Conservation (phyloP, 2,113 vertebrate species). For the Peromyscus leucopus region DNA sequence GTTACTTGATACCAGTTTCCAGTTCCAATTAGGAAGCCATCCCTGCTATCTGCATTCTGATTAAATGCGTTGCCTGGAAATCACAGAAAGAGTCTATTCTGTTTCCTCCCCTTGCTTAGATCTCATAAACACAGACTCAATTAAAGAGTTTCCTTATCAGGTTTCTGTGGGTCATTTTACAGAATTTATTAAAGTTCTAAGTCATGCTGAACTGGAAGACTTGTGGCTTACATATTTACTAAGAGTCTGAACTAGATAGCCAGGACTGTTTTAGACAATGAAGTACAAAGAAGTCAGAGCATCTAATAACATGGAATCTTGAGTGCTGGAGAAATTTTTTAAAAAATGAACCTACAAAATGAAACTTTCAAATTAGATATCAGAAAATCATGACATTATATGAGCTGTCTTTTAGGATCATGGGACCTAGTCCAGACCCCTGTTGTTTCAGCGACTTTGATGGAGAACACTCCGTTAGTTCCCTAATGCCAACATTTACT, state of each 20-base stretch:
- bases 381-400: not conserved
- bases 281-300: not conserved
- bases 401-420: not conserved
- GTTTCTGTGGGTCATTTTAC: slow-evolving; percentile 66
- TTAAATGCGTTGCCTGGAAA: slow-evolving; percentile 80
- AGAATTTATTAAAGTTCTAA: slow-evolving; percentile 76
- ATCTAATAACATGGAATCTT: not conserved
- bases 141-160: slow-evolving; percentile 79
- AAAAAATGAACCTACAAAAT: not conserved
- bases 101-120: slow-evolving; percentile 74
- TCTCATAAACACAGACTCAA: slow-evolving; percentile 76
- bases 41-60: slow-evolving; percentile 75
- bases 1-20: slow-evolving; percentile 74
- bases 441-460: not conserved
- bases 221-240: not conserved
- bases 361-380: not conserved
- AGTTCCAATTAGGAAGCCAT: slow-evolving; percentile 78
- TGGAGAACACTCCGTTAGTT: not conserved
- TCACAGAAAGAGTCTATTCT: slow-evolving; percentile 76
- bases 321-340: not conserved
- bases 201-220: slow-evolving; percentile 56
- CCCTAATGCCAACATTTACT: not conserved
- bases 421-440: not conserved
- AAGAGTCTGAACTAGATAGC: not conserved
- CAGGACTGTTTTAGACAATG: not conserved